phyloP scores from a whole-genome alignment of 2,888 invertebrate species.

The Platynereis dumerilii region DNA sequence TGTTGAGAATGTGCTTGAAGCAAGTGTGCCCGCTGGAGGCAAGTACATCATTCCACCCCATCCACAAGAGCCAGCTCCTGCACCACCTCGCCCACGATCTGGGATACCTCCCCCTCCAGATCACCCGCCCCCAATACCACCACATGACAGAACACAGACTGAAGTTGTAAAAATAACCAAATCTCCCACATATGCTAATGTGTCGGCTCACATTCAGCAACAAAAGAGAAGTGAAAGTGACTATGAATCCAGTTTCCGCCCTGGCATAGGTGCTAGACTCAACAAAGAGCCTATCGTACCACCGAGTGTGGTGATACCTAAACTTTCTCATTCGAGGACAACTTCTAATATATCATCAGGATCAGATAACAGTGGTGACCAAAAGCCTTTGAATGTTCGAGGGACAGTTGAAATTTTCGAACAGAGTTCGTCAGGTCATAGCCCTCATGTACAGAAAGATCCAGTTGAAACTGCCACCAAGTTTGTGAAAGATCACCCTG shows the following conservation, averaged over 20 bases:
- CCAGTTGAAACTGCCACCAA: slow-evolving; percentile 45
- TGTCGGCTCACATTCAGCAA: slow-evolving; percentile 41
- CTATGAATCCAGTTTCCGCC: slow-evolving; percentile 81
- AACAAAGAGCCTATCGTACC: slow-evolving; percentile 77
- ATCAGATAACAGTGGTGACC: not conserved
- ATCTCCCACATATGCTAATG: slow-evolving; percentile 56
- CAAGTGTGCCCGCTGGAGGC: not conserved
- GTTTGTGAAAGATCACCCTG: slow-evolving; percentile 53
- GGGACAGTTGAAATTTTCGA: slow-evolving; percentile 3
- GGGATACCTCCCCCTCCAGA: slow-evolving; percentile 43
- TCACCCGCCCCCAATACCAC: slow-evolving; percentile 38
- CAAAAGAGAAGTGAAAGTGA: slow-evolving; percentile 35
- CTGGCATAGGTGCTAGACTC: slow-evolving; percentile 82
- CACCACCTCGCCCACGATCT: slow-evolving; percentile 31
- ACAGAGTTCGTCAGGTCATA: not conserved
- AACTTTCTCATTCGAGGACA: slow-evolving; percentile 10
- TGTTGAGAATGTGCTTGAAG: slow-evolving; percentile 5
- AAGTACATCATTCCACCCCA: slow-evolving; percentile 36
- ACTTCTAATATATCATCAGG: slow-evolving; percentile 11
- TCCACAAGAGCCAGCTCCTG: slow-evolving; percentile 41
- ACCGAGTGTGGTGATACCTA: not conserved
- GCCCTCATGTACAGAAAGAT: not conserved
- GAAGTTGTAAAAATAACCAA: slow-evolving; percentile 43
- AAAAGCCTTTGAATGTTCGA: not conserved
- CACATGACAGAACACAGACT: slow-evolving; percentile 36